Base-by-base conservation (phyloP, 2,888 invertebrate genomes). In the Polylopha cassiicola region DNA sequence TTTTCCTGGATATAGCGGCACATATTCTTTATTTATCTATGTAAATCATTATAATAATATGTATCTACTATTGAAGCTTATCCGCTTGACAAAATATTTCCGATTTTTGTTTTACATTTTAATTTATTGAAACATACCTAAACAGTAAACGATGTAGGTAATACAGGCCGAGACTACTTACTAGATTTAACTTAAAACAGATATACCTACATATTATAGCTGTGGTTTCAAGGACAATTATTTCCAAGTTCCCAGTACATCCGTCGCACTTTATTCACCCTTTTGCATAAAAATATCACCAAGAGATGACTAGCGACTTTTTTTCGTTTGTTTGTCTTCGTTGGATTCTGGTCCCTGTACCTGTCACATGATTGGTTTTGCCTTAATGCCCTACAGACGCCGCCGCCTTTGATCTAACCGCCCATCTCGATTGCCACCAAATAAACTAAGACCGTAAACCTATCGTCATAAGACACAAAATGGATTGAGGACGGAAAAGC, bases 301-400 rank as follows among this genome's bases (percentile, higher is more conserved):
- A 49, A 41, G 53, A 58, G 59, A 56, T 54, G 64, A 67, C 62
- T 64, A 65, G 57, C 55, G 66, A 69, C 64, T 63, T 65, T 68
- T 68, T 66, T 71, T 64, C 58, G 45, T 53, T 42, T 39, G 38
- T 53, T 55, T 54, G 55, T 53, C 48, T 43, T 49, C 47, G 42
- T 15, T 33, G 41, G 33, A 39, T 42, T 43, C 44, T 42, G 31
- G 34, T 47, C 47, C 44, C 28, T 59, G 67, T 53, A 61, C 55
- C 73, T 73, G 76, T 75, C 76, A 73, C 72, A 64, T 71, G 73
- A 76, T 76, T 76, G 76, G 76, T 68, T 72, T 76, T 73, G 70
- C 66, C 63, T 71, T 66, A 68, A 65, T 65, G 63, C 63, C 60
- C 65, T 65, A 63, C 59, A 65, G 70, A 69, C 62, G 61, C 73